phyloP scores from a whole-genome alignment of 2,113 vertebrate genomes.

The Strix uralensis region DNA sequence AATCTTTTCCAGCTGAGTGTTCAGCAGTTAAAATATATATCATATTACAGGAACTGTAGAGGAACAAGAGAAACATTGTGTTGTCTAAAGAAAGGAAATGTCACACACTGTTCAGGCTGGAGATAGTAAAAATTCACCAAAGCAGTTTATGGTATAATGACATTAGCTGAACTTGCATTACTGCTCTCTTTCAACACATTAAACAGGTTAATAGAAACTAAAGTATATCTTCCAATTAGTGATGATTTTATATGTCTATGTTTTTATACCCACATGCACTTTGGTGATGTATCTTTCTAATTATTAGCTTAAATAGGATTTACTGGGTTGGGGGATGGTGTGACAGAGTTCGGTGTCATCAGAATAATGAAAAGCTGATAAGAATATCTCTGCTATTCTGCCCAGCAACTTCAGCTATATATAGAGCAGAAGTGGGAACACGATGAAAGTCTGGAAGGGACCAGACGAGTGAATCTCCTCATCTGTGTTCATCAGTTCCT shows the following conservation, averaged over 20 bases:
- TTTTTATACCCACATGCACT: neutral
- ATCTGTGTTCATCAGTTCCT: neutral
- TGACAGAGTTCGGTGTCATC: neutral
- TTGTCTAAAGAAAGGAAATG: neutral
- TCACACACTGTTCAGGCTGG: neutral
- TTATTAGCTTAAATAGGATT: neutral
- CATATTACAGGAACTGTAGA: neutral
- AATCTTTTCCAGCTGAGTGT: constrained; percentile 32
- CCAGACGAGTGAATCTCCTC: neutral
- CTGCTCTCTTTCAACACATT: neutral
- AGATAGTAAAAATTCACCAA: neutral
- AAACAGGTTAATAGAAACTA: neutral
- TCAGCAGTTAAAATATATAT: neutral
- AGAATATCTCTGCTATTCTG: neutral
- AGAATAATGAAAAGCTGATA: neutral
- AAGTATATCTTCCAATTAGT: neutral
- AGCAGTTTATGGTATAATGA: fast-evolving
- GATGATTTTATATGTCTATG: neutral
- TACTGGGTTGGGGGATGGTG: neutral
- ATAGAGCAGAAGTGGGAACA: neutral
- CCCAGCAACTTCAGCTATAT: neutral
- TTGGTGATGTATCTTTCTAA: neutral
- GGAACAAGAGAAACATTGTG: neutral
- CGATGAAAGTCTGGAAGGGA: neutral
- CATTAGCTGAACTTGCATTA: neutral